These are phyloP conservation scores for Girardia tigrina DNA, from an alignment of 2,888 invertebrate genomes.

Conservation along the genomic window DNA sequence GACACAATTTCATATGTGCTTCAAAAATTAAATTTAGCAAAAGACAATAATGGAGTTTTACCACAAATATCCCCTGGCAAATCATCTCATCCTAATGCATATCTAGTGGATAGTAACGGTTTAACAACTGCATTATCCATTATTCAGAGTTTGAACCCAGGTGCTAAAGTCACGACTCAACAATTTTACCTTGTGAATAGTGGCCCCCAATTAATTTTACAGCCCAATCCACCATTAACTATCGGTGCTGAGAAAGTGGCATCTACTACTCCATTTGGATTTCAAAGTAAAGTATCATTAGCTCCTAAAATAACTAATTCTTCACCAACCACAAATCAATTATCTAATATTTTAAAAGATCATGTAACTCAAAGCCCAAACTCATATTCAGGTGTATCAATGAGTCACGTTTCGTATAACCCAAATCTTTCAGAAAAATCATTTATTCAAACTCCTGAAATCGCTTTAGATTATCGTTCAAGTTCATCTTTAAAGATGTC, in stretches of 20 bases:
- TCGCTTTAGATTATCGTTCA: background rate
- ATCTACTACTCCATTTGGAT: background rate
- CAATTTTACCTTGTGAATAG: conserved; percentile 16
- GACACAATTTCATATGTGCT: background rate
- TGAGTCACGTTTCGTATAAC: background rate
- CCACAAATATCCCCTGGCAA: background rate
- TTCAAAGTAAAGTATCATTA: background rate
- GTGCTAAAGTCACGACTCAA: background rate
- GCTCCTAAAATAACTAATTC: background rate
- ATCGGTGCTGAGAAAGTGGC: background rate
- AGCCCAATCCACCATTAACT: background rate
- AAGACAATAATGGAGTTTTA: background rate
- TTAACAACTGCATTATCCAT: background rate
- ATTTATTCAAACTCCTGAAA: background rate
- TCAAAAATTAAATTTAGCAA: conserved; percentile 6
- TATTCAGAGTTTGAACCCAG: background rate
- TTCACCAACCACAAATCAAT: background rate
- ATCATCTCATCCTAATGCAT: conserved; percentile 12
- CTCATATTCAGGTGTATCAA: background rate
- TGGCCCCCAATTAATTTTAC: background rate
- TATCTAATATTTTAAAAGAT: background rate
- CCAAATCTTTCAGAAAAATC: background rate
- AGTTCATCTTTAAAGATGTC: background rate
- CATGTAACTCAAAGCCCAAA: background rate
- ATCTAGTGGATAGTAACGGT: conserved; percentile 12